Base-by-base conservation (phyloP, 1,140 invertebrate species). In the Heliconius melpomene region DNA sequence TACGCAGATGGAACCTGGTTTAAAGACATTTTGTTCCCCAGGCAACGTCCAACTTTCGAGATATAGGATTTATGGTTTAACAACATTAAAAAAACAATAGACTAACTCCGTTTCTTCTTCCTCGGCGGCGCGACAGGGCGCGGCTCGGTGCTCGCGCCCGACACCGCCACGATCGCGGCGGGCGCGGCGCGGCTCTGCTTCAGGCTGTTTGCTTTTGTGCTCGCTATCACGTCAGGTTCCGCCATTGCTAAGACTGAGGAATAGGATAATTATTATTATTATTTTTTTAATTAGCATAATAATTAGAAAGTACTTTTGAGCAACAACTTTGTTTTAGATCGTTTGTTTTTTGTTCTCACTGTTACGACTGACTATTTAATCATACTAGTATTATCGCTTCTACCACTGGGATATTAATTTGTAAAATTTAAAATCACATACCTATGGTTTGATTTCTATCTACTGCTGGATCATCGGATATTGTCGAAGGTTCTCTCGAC, bases 151-250 rank as follows among this genome's bases (percentile, higher is more conserved):
- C 97, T 3, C 16, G 97, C 97, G 93, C 95, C 86, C 82, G 94
- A 88, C 79, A 92, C 86, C 20, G 93, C 89, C 76, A 94, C 93
- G 40, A 91, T 88, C 84, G 85, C 89, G 9, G 81, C 72, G 11
- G 91, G 85, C 86, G 91, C 86, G 86, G 90, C 87, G 54, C 95
- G 94, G 8, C 87, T 92, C 78, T 95, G 93, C 81, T 95, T 95
- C 83, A 95, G 86, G 80, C 94, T 94, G 86, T 94, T 94, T 32
- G 96, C 96, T 95, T 99, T 99, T 77, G 98, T 98, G 93, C 98
- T 99, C 73, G 98, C 97, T 80, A 99, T 98, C 84, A 99, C 97
- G 95, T 99, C 98, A 36, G 98, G 98, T 92, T 99, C 98, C 92
- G 97, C 97, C 87, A 89, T 91, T 71, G 86, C 90, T 36, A 90